Evolutionary conservation across 2,888 invertebrate genomes (phyloP).

Genomic region (Lasius platythorax): DNA sequence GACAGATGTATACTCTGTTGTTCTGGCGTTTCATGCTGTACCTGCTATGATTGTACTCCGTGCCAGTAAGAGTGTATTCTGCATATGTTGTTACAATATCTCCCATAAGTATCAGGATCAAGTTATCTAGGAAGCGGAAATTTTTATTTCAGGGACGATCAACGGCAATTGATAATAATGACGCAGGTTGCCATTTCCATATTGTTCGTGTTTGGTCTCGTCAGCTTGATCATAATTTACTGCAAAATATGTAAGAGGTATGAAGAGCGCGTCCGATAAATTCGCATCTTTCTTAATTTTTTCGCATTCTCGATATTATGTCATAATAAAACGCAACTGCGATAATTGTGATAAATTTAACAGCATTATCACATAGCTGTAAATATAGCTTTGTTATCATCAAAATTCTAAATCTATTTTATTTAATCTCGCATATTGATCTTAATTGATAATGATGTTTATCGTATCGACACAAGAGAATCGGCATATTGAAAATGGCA

Average conservation of each 20-base stretch:
- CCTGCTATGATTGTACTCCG: background rate
- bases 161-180: slow-evolving; percentile 58
- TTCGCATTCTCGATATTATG: background rate
- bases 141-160: slow-evolving; percentile 63
- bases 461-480: background rate
- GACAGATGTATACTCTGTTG: slow-evolving; percentile 10
- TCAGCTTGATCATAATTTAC: slow-evolving; percentile 68
- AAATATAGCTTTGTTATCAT: background rate
- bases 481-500: background rate
- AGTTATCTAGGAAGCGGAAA: background rate
- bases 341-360: background rate
- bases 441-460: background rate
- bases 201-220: slow-evolving; percentile 65
- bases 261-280: background rate
- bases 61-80: slow-evolving; percentile 50
- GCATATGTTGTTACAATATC: background rate
- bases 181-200: slow-evolving; percentile 70
- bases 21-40: background rate
- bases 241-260: slow-evolving; percentile 73
- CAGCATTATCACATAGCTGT: background rate
- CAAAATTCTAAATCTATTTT: background rate
- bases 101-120: background rate
- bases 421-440: background rate
- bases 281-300: background rate
- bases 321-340: background rate